Evolutionary conservation across 1,140 invertebrate species (phyloP).

Genomic region (Ridgeia piscesae): DNA sequence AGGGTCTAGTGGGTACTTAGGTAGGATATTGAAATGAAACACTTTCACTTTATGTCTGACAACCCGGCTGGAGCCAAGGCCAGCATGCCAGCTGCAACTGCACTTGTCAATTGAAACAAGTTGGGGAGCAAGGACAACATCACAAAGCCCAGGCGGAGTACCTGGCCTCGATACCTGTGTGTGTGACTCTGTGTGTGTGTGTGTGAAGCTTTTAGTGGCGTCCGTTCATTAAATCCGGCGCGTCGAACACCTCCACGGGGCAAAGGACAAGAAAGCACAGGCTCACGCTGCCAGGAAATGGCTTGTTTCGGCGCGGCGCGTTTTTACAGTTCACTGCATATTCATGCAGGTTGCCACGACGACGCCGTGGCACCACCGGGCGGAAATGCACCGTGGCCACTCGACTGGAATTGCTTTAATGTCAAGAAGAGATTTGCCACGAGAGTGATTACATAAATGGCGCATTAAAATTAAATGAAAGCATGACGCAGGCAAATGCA

Average conservation of each 20-base stretch:
- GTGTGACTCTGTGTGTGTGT: too few relatives aligned
- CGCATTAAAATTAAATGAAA: background rate
- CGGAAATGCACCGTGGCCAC: background rate
- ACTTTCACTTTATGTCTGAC: background rate
- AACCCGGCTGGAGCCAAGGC: background rate
- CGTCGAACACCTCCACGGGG: background rate
- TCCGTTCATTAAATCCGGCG: background rate
- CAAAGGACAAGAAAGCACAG: background rate
- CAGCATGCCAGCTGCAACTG: background rate
- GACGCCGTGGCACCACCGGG: background rate
- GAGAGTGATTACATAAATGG: slow-evolving; percentile 5
- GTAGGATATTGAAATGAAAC: background rate
- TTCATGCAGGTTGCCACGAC: background rate
- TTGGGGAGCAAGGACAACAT: background rate
- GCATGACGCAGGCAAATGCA: background rate
- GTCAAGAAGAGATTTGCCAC: background rate
- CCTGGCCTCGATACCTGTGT: background rate
- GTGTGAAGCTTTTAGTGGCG: background rate
- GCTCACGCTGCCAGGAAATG: background rate
- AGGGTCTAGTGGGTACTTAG: background rate
- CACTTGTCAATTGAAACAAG: background rate
- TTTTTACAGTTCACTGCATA: slow-evolving; percentile 6
- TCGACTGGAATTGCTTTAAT: slow-evolving; percentile 5
- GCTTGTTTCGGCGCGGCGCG: background rate
- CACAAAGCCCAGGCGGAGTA: background rate